Evolutionary conservation across 2,797 vertebrate species (phyloP).

Genomic region (Channallabes apus): DNA sequence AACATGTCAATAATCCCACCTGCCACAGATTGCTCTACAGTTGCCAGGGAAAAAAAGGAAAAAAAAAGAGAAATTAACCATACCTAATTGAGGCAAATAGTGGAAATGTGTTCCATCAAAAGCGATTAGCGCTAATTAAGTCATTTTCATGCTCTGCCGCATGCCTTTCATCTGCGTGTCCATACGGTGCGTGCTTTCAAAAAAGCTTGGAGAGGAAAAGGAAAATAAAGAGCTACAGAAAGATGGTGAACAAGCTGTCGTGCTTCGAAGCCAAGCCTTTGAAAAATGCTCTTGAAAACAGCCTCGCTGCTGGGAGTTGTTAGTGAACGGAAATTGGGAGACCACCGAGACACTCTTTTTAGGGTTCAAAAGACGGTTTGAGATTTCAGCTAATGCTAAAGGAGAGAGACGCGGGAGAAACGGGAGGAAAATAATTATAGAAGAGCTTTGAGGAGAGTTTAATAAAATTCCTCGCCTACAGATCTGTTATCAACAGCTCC

Average conservation of each 20-base stretch:
- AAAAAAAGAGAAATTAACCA: constrained; percentile 71
- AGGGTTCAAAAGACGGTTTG: constrained; percentile 9
- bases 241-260: constrained; percentile 50
- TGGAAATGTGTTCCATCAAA: constrained; percentile 79
- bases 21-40: constrained; percentile 66
- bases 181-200: constrained; percentile 61
- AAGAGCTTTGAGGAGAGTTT: not conserved
- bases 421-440: not conserved
- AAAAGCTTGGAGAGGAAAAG: constrained; percentile 55
- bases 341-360: constrained; percentile 13
- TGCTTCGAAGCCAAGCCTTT: constrained; percentile 22
- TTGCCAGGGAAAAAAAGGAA: constrained; percentile 67
- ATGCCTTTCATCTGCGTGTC: constrained; percentile 72
- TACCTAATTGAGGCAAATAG: constrained; percentile 76
- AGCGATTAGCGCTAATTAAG: constrained; percentile 80
- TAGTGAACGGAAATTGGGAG: constrained; percentile 27
- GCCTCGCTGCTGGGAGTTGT: constrained; percentile 25
- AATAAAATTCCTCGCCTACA: not conserved
- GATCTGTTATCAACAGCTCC: not conserved
- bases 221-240: constrained; percentile 55
- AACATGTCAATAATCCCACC: constrained; percentile 61
- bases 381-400: constrained; percentile 9
- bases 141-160: constrained; percentile 78
- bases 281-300: constrained; percentile 43
- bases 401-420: not conserved